A percentile compares a stretch with the other conserved stretches of the same genome.
These are phyloP conservation scores for Cetonia aurata DNA, from an alignment of 2,888 invertebrate genomes.

Conservation along the genomic window DNA sequence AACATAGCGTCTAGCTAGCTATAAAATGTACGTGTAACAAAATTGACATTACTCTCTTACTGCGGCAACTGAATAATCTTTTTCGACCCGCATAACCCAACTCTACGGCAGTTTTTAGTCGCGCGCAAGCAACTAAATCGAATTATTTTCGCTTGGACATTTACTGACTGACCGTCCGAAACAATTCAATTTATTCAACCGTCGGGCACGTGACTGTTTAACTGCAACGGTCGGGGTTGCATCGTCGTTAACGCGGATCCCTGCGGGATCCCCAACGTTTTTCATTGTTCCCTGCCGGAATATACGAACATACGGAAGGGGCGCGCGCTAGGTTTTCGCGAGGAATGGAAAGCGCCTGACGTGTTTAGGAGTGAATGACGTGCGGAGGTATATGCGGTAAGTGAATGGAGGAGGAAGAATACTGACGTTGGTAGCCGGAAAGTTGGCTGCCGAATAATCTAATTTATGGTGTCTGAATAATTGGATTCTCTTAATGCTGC, in stretches of 20 bases:
- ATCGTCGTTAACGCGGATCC: conserved; percentile 3
- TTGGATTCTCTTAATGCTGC: conserved; percentile 36
- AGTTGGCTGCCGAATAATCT: conserved; percentile 34
- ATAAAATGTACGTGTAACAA: too few relatives aligned
- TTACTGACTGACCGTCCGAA: conserved; percentile 21
- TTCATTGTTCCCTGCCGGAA: conserved; percentile 26
- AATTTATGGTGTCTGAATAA: conserved; percentile 40
- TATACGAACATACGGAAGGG: conserved; percentile 2
- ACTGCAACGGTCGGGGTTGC: conserved; percentile 15
- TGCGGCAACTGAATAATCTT: too few relatives aligned
- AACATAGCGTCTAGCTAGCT: too few relatives aligned
- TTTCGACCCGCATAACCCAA: too few relatives aligned
- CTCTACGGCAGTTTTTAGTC: too few relatives aligned
- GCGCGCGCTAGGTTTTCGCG: background rate
- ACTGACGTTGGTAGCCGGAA: conserved; percentile 20
- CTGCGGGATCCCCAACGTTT: conserved; percentile 33
- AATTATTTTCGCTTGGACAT: conserved; percentile 27
- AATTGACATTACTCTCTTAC: too few relatives aligned
- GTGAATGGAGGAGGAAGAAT: background rate
- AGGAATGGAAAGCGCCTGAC: conserved; percentile 15
- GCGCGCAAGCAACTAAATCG: conserved; percentile 3
- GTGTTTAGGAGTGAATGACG: conserved; percentile 1
- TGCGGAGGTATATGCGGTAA: background rate
- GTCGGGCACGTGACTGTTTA: conserved; percentile 42
- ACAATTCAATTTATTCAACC: conserved; percentile 44